phyloP scores from a whole-genome alignment of 2,888 invertebrate species.

The Nomada fabriciana region DNA sequence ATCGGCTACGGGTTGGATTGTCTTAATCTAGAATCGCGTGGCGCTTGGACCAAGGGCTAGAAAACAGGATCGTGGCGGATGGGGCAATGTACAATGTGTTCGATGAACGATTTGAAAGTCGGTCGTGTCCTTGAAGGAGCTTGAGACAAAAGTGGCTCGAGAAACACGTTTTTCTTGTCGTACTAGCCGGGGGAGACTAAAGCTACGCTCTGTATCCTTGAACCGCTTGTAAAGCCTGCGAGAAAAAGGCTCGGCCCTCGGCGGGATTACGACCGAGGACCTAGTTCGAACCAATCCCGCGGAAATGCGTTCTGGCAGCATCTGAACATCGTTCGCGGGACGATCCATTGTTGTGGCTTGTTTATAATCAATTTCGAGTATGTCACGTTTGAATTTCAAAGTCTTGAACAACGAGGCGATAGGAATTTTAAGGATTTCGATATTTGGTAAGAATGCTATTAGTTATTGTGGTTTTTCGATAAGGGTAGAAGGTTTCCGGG shows the following conservation, averaged over 20 bases:
- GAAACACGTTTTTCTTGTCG: slow-evolving; percentile 29
- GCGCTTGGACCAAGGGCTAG: slow-evolving; percentile 53
- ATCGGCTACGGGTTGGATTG: slow-evolving; percentile 65
- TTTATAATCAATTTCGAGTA: background rate
- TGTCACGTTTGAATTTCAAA: too few relatives aligned
- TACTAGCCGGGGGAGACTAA: slow-evolving; percentile 32
- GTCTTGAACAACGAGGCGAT: too few relatives aligned
- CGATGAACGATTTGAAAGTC: background rate
- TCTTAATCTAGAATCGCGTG: slow-evolving; percentile 67
- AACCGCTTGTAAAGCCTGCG: slow-evolving; percentile 36
- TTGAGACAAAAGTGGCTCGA: background rate
- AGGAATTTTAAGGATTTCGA: too few relatives aligned
- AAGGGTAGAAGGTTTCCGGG: too few relatives aligned
- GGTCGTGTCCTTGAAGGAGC: slow-evolving; percentile 5
- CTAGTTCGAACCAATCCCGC: slow-evolving; percentile 30
- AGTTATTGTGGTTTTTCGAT: too few relatives aligned
- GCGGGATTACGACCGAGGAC: slow-evolving; percentile 32
- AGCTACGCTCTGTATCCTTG: slow-evolving; percentile 31
- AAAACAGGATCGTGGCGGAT: slow-evolving; percentile 28
- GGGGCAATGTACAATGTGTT: slow-evolving; percentile 36
- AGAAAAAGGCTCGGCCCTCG: slow-evolving; percentile 31
- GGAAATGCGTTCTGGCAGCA: slow-evolving; percentile 18
- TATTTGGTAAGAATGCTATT: too few relatives aligned
- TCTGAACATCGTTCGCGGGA: slow-evolving; percentile 22
- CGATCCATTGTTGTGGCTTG: slow-evolving; percentile 31